Percentiles rank a stretch among this genome's conserved stretches.
phyloP scores from a whole-genome alignment of 2,888 invertebrate genomes.

The Drosophila leonis region DNA sequence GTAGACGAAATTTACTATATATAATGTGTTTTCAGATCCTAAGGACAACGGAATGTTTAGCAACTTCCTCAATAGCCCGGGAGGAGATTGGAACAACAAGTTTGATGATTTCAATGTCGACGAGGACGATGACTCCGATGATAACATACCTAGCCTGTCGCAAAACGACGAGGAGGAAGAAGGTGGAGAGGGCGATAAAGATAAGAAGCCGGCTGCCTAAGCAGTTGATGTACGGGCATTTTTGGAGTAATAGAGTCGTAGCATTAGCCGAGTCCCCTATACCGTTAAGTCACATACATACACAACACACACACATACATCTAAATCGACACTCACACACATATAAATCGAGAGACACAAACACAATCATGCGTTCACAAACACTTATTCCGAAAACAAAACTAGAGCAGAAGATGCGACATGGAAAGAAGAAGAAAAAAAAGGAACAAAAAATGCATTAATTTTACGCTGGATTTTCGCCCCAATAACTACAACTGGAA shows the following conservation, averaged over 20 bases:
- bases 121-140: conserved; percentile 90
- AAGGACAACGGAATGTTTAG: conserved; percentile 65
- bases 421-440: conserved; percentile 31
- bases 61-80: conserved; percentile 65
- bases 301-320: conserved; percentile 25
- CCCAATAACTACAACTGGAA: conserved; percentile 49
- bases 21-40: conserved; percentile 30
- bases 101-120: conserved; percentile 91
- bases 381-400: conserved; percentile 64
- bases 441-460: conserved; percentile 57
- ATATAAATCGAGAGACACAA: conserved; percentile 16
- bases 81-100: conserved; percentile 76
- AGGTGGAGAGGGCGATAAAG: conserved; percentile 79
- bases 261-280: conserved; percentile 63
- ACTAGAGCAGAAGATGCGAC: conserved; percentile 50
- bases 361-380: conserved; percentile 50
- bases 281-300: conserved; percentile 60
- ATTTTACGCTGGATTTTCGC: conserved; percentile 59
- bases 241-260: conserved; percentile 68
- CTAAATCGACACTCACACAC: conserved; percentile 21
- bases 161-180: conserved; percentile 82
- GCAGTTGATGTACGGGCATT: conserved; percentile 37
- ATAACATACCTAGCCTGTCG: conserved; percentile 86
- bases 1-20: neutral
- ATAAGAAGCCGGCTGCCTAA: conserved; percentile 67